Base-by-base conservation (phyloP, 2,888 invertebrate species). In the Ischnura elegans region DNA sequence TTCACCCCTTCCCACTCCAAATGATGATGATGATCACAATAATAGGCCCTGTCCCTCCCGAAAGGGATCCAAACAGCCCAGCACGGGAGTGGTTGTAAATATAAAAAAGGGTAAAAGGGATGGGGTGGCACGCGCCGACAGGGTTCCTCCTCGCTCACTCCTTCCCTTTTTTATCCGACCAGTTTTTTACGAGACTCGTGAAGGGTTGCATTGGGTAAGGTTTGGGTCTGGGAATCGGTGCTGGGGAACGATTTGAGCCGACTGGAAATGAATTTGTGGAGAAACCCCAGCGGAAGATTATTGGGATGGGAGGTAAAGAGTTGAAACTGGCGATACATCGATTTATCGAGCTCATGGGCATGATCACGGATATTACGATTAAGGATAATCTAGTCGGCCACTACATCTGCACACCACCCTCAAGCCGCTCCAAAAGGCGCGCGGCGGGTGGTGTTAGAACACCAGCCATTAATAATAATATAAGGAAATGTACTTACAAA, bases 1-100 rank as follows among this genome's bases (percentile, higher is more conserved):
- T 47, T 76, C 36, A 76, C 76, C 76, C 76, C 76, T 76, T 76
- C 76, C 61, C 76, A n/a, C 76, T 36, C 76, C 29, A 76, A 25
- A 76, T 76, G n/a, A 76, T 76, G 36, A 76, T 76, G 16, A 76
- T 76, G 36, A 76, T 16, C 29, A 76, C 25, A 76, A 76, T 76
- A 76, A 76, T 10, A 76, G 36, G 5, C 76, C 36, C 25, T 5
- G 36, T 2, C 76, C 76, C 29, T 25, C 16, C 61, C 61, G 21
- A 2, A 36, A 76, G 76, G 76, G 76, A 76, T 76, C 36, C 76
- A 76, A 2, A 8, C 19, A 8, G n/a, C 8, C 76, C 76, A 36
- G 16, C 29, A 36, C 29, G 76, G 76, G 36, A 25, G 25, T 36
- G 76, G 76, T 36, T 36, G 36, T 25, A 10, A 61, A n/a, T 25